Percentiles rank a stretch among this genome's conserved stretches.
phyloP scores from a whole-genome alignment of 2,113 vertebrate genomes.

The Equus przewalskii region DNA sequence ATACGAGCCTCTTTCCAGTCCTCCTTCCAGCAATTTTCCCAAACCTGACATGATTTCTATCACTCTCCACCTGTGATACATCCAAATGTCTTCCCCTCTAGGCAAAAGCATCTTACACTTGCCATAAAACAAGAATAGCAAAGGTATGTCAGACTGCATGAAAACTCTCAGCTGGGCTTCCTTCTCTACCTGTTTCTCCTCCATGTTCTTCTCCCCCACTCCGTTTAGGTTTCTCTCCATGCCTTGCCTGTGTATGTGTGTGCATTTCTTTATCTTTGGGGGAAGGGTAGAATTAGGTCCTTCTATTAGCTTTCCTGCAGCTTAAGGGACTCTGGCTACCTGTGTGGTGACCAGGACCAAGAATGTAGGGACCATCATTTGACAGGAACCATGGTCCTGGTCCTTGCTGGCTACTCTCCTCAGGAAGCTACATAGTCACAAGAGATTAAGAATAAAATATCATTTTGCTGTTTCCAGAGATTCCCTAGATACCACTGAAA shows the following conservation, averaged over 20 bases:
- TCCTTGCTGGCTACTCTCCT: not conserved
- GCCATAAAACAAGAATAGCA: not conserved
- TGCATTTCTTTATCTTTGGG: not conserved
- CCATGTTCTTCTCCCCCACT: not conserved
- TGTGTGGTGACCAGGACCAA: not conserved
- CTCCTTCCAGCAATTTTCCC: constrained; percentile 6
- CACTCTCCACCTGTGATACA: not conserved
- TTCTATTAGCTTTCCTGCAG: not conserved
- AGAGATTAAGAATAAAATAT: not conserved
- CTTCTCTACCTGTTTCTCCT: not conserved
- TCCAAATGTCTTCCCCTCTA: not conserved
- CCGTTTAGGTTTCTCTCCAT: not conserved
- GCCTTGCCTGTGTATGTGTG: not conserved
- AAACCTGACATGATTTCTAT: not conserved
- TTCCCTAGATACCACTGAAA: not conserved
- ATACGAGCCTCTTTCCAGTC: not conserved
- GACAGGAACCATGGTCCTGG: not conserved
- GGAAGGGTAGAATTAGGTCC: not conserved
- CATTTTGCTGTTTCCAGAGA: not conserved
- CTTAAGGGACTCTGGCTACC: not conserved
- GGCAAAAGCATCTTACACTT: not conserved
- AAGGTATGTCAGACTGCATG: not conserved
- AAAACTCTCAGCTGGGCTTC: not conserved
- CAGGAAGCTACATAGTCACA: not conserved
- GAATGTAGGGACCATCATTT: not conserved